Evolutionary conservation across 2,888 invertebrate genomes (phyloP), one percentile per base, ranked within the genome.

Genomic region (Metopia argyrocephala): DNA sequence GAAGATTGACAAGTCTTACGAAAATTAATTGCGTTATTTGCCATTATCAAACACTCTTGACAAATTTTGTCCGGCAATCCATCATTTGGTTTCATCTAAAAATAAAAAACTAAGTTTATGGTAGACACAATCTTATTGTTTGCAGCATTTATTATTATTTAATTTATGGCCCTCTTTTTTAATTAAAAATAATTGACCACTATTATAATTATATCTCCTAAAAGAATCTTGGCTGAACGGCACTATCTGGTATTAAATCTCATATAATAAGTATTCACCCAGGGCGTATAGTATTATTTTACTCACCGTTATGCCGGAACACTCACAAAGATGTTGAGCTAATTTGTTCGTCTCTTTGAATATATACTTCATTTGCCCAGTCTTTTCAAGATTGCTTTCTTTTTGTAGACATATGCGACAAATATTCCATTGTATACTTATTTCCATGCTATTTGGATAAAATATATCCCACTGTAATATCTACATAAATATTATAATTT

Each of bases 371-470:
- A 85, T 79, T 62, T 64, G 76, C 5, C 23, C 68, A 5, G 6
- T 1, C 45, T 5, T 21, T 20, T 21, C 56, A n/a, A n/a, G n/a
- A 12, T 38, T 38, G 12, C 12, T 38, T 48, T 84, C 85, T 57
- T 85, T 85, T 18, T 82, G 48, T 31, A 85, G 66, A 48, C 89
- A 89, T 3, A 88, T 84, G 1, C 89, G 85, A 50, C 89, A 89
- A 73, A 89, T 84, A 52, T 84, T 87, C 89, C 88, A 89, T 52
- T 88, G 88, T 65, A 89, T 89, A 50, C 84, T 85, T 61, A 89
- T 86, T 31, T 38, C 15, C 38, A 38, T 38, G 38, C 15, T 38
- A 12, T 38, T 38, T 15, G n/a, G n/a, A 3, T 2, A 12, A 4
- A 3, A 38, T 38, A 12, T 38, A 38, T 38, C 15, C 4, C 15